A percentile compares a stretch with the other conserved stretches of the same genome.
These are phyloP conservation scores for Kryptolebias ocellatus DNA, from an alignment of 2,797 vertebrate genomes.

Conservation along the genomic window DNA sequence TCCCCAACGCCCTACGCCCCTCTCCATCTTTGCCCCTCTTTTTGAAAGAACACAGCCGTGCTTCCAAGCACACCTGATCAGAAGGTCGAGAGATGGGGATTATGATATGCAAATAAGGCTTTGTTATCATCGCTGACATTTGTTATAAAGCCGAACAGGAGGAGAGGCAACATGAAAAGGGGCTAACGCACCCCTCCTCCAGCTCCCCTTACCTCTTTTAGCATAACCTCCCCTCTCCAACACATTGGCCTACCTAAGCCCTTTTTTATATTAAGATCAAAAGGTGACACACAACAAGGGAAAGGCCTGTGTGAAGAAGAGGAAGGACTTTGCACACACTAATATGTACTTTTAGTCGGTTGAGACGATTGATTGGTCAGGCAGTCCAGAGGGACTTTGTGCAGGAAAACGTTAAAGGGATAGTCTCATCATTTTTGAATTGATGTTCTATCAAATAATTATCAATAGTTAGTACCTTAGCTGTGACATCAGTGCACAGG, in stretches of 20 bases:
- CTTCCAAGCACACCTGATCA: conserved; percentile 78
- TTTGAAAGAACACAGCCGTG: conserved; percentile 68
- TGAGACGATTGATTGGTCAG: conserved; percentile 56
- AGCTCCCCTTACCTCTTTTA: conserved; percentile 38
- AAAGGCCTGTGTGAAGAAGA: conserved; percentile 60
- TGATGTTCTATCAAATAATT: no score
- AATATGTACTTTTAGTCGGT: conserved; percentile 55
- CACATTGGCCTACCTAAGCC: conserved; percentile 60
- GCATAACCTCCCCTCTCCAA: conserved; percentile 62
- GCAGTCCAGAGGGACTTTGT: conserved; percentile 36
- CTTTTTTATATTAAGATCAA: conserved; percentile 70
- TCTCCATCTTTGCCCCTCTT: conserved; percentile 18
- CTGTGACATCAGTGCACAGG: no score
- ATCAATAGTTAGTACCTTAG: no score
- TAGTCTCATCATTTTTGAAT: no score
- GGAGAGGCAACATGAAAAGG: conserved; percentile 74
- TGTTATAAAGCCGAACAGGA: conserved; percentile 67
- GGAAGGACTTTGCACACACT: conserved; percentile 46
- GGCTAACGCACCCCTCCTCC: conserved; percentile 37
- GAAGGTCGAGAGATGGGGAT: conserved; percentile 77
- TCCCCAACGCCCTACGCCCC: conserved; percentile 25
- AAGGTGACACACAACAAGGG: conserved; percentile 79
- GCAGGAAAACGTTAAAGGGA: not conserved
- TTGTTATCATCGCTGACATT: conserved; percentile 79
- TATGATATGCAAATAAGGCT: conserved; percentile 80